Evolutionary conservation across 2,888 invertebrate genomes (phyloP).

Genomic region (Lasioglossum malachurum): DNA sequence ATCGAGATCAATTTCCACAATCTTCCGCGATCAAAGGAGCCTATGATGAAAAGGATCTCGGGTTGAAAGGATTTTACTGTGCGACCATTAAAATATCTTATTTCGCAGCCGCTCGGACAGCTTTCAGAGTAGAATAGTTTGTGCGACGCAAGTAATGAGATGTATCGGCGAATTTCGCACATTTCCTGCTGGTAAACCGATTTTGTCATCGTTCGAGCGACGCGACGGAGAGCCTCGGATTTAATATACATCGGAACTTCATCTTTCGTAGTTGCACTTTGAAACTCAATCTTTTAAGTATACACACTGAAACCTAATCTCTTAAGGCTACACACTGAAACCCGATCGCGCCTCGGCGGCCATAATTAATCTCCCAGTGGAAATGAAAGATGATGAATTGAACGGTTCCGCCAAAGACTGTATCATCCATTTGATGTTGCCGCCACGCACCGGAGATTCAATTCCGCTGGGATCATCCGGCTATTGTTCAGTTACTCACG

Average conservation of each 20-base stretch:
- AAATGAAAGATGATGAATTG: slow-evolving; percentile 13
- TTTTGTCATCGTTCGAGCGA: not conserved
- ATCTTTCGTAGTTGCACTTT: slow-evolving; percentile 4
- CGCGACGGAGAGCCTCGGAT: not conserved
- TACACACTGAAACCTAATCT: slow-evolving; percentile 21
- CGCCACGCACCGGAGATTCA: not conserved
- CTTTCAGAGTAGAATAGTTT: not conserved
- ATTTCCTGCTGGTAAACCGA: not conserved
- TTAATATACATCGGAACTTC: slow-evolving; percentile 12
- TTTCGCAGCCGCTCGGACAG: not conserved
- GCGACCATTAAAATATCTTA: not conserved
- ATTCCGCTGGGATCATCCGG: not conserved
- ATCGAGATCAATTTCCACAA: not conserved
- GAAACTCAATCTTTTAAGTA: slow-evolving; percentile 25
- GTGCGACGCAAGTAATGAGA: not conserved
- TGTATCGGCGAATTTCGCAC: not conserved
- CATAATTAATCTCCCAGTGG: slow-evolving; percentile 9
- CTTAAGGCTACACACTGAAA: not conserved
- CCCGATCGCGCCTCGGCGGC: not conserved
- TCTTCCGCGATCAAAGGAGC: not conserved
- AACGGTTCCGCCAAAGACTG: not conserved
- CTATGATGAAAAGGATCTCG: not conserved
- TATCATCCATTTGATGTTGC: not conserved
- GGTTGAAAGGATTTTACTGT: not conserved
- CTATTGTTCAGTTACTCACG: not conserved